A percentile compares a stretch with the other conserved stretches of the same genome.
These are phyloP conservation scores for Tryphoninae sp. DNA, from an alignment of 2,888 invertebrate species.

Conservation along the genomic window DNA sequence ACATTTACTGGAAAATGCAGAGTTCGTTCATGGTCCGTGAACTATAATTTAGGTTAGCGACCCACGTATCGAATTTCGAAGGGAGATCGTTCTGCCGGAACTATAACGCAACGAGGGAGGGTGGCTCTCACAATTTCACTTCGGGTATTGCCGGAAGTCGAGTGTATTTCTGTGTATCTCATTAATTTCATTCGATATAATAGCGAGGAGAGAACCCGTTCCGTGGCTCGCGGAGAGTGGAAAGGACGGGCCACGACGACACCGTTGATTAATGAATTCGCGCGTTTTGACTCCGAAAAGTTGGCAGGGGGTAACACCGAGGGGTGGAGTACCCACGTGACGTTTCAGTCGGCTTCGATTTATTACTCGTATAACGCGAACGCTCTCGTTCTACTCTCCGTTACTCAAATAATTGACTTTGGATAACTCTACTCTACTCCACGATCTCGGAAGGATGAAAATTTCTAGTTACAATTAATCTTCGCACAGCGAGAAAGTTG, in stretches of 20 bases:
- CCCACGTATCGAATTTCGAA: constrained; percentile 48
- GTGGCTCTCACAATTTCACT: constrained; percentile 36
- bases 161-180: constrained; percentile 81
- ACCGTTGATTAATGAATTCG: constrained; percentile 79
- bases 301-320: constrained; percentile 64
- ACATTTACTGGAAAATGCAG: constrained; percentile 18
- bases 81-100: constrained; percentile 69
- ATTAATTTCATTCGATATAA: constrained; percentile 81
- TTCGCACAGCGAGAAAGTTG: constrained; percentile 47
- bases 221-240: constrained; percentile 56
- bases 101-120: constrained; percentile 59
- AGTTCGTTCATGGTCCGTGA: constrained; percentile 4
- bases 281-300: constrained; percentile 76
- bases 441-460: constrained; percentile 35
- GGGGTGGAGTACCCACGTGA: constrained; percentile 61
- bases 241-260: constrained; percentile 54
- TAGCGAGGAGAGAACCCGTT: constrained; percentile 68
- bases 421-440: constrained; percentile 68
- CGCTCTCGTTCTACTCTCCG: constrained; percentile 23
- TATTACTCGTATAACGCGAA: constrained; percentile 73
- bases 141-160: constrained; percentile 75
- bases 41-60: constrained; percentile 36
- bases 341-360: constrained; percentile 71
- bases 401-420: constrained; percentile 74
- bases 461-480: constrained; percentile 66